Base-by-base conservation (phyloP, 2,888 invertebrate species). In the Lasioglossum villosulum region DNA sequence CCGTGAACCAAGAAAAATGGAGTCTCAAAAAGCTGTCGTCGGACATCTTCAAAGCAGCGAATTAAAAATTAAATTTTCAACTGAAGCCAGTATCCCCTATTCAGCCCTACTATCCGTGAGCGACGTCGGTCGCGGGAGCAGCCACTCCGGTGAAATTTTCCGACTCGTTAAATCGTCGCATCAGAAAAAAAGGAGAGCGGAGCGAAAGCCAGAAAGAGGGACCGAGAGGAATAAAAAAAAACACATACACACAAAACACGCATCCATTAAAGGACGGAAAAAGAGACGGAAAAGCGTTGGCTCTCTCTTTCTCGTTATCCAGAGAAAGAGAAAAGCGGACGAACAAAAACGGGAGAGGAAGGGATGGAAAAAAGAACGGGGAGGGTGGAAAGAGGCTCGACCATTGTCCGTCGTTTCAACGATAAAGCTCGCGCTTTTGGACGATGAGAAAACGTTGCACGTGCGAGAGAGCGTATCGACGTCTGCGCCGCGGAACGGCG, bases 381-480 rank as follows among this genome's bases (percentile, higher is more conserved):
- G 16, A 0, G 30, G 70, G 70, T 70, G 39, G 76, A 75, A 77
- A 75, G 73, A 42, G 63, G 45, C 73, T 84, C 74, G 76, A 84
- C 84, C 85, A 86, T 86, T 86, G 85, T 86, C 85, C 80, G 76
- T 6, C 71, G 81, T 81, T 68, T 85, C 56, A 14, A 45, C 82
- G 82, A 85, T 78, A 85, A 72, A 85, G 89, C 83, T 89, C 82
- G 77, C 73, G 83, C 83, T 89, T 86, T 89, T 86, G 82, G 83
- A 83, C 84, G 88, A 91, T 82, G 89, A 83, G 89, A 83, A 86
- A 87, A 87, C 73, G 84, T 74, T 93, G 91, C 93, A 93, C 93
- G 94, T 94, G 93, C 86, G 83, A 89, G 76, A n/a, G 39, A 70
- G 48, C 85, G 81, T 90, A 90, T 90, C 82, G 90, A 90, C 90